Base-by-base conservation (phyloP, 2,113 vertebrate species). In the crab-eating macaque (Macaca fascicularis) region DNA sequence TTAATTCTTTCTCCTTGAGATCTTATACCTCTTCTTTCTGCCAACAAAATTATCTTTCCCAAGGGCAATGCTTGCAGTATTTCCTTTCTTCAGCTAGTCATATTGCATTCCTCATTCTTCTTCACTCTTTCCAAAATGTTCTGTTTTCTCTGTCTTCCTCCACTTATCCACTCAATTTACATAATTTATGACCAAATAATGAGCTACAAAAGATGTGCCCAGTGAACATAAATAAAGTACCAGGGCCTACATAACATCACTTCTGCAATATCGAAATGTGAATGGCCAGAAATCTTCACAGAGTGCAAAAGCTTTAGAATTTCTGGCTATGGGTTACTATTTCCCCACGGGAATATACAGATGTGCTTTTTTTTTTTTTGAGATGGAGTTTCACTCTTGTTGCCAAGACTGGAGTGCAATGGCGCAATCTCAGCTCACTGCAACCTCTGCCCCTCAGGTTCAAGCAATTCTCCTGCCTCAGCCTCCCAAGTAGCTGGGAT, bases 1-100 rank as follows among this genome's bases (percentile, higher is more conserved):
- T 94, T 91, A 75, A 95, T 94, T 97, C 70, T 90, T 96, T 86
- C 81, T 95, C 84, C 93, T 86, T 93, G 94, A 95, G 64, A 80
- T 94, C 74, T 35, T 94, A 92, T 8, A 93, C 76, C 57, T 94
- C 76, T 93, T 75, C 27, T 27, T 90, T 70, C 55, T 97, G 91
- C 93, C 94, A 90, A 88, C 3, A 96, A 30, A 94, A 75, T 81
- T 72, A 83, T 90, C 90, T 91, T 92, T 96, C 72, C 87, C 96
- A 83, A 90, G 81, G 85, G 80, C 67, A 90, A 38, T 61, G 50
- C 75, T 85, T 74, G 17, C 25, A 90, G 72, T 52, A 96, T 74
- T 72, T 95, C 48, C 81, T 92, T 90, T 70, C 64, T 88, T 92
- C 74, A 81, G 12, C 78, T 50, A 92, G 59, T 61, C 91, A 83